These are phyloP conservation scores for Hippopotamus amphibius DNA, from an alignment of 2,113 vertebrate species.

Conservation along the genomic window DNA sequence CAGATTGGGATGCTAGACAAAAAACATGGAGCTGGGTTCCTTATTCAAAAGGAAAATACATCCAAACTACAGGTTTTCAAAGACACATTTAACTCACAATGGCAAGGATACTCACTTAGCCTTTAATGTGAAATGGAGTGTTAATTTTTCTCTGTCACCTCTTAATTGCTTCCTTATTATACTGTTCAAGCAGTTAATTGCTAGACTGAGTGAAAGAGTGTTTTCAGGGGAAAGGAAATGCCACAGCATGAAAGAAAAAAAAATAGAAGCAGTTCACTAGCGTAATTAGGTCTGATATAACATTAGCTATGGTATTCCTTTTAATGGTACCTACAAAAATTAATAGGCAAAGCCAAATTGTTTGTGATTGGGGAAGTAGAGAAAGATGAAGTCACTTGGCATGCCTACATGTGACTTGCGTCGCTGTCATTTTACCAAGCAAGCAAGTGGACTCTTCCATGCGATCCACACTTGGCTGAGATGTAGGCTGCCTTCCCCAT, in stretches of 20 bases:
- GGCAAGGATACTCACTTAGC: constrained; percentile 91
- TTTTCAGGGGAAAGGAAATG: constrained; percentile 92
- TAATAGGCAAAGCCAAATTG: constrained; percentile 85
- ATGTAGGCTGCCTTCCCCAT: not conserved
- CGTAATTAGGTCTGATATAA: constrained; percentile 88
- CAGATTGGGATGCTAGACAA: constrained; percentile 88
- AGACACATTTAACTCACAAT: constrained; percentile 91
- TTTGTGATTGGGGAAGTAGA: constrained; percentile 79
- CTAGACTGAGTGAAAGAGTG: constrained; percentile 91
- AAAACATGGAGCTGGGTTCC: constrained; percentile 87
- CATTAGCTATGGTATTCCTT: constrained; percentile 84
- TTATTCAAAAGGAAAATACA: constrained; percentile 90
- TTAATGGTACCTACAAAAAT: constrained; percentile 87
- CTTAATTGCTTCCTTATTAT: constrained; percentile 94
- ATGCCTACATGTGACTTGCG: constrained; percentile 1
- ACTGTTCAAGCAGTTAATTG: constrained; percentile 94
- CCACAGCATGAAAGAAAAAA: constrained; percentile 90
- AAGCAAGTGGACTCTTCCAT: not conserved
- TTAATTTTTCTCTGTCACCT: constrained; percentile 94
- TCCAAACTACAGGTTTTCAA: constrained; percentile 91
- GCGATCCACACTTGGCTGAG: not conserved
- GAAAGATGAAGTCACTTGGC: constrained; percentile 55
- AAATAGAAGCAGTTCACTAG: constrained; percentile 82
- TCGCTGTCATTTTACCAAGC: not conserved
- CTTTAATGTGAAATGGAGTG: constrained; percentile 94